phyloP scores from a whole-genome alignment of 1,140 invertebrate genomes.

The Apis cerana region DNA sequence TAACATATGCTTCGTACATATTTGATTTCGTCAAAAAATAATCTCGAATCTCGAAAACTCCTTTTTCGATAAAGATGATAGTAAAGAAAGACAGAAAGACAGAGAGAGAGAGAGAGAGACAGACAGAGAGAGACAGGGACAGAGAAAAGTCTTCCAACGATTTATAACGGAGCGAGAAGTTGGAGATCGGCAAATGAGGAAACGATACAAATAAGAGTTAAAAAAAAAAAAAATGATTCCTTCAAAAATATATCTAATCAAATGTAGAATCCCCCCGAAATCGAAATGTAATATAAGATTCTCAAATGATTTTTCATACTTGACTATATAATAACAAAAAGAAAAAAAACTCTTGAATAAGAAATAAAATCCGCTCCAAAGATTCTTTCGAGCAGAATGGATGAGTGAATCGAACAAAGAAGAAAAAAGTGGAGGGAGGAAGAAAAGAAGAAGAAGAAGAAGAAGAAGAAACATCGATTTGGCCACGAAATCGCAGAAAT shows the following conservation, averaged over 20 bases:
- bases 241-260: background rate
- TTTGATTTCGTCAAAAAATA: too few relatives aligned
- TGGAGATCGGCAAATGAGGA: background rate
- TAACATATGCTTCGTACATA: too few relatives aligned
- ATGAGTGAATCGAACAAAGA: background rate
- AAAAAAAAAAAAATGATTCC: background rate
- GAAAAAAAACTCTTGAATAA: too few relatives aligned
- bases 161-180: background rate
- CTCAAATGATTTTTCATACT: too few relatives aligned
- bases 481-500: background rate
- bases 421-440: too few relatives aligned
- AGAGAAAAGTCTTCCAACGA: too few relatives aligned
- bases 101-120: background rate
- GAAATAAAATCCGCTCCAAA: background rate
- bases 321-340: too few relatives aligned
- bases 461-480: background rate
- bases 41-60: too few relatives aligned
- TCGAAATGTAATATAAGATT: too few relatives aligned
- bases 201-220: background rate
- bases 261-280: background rate
- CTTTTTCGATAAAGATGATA: too few relatives aligned
- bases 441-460: too few relatives aligned
- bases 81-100: too few relatives aligned
- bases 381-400: accelerated
- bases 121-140: background rate